Evolutionary conservation across 2,888 invertebrate genomes (phyloP).

Genomic region (Seira sanloemensis): DNA sequence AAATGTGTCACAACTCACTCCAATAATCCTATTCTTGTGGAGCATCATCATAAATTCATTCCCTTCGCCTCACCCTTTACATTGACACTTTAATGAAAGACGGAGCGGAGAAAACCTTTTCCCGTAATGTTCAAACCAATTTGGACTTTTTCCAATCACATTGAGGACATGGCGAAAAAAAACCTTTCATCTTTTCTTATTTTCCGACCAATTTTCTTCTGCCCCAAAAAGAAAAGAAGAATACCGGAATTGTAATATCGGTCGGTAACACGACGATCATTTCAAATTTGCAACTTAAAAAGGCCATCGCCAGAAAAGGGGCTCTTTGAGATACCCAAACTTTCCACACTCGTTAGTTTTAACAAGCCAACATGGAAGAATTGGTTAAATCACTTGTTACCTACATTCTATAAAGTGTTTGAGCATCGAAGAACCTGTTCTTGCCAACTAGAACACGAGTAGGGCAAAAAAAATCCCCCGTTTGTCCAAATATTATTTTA

Average conservation of each 20-base stretch:
- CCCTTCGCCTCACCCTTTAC: slow-evolving; percentile 19
- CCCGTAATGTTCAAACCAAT: slow-evolving; percentile 18
- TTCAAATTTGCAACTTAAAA: slow-evolving; percentile 23
- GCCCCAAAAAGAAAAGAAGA: background rate
- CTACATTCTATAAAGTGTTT: too few relatives aligned
- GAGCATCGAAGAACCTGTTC: too few relatives aligned
- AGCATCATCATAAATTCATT: background rate
- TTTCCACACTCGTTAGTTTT: too few relatives aligned
- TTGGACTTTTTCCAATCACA: slow-evolving; percentile 60
- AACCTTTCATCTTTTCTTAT: slow-evolving; percentile 9
- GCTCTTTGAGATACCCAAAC: too few relatives aligned
- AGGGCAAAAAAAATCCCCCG: too few relatives aligned
- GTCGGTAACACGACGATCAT: slow-evolving; percentile 27
- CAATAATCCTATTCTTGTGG: background rate
- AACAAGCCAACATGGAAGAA: too few relatives aligned
- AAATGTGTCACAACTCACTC: background rate
- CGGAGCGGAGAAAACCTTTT: background rate
- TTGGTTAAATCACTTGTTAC: too few relatives aligned
- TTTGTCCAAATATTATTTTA: too few relatives aligned
- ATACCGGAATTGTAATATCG: slow-evolving; percentile 18
- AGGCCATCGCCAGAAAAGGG: background rate
- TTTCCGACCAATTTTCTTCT: background rate
- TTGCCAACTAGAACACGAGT: too few relatives aligned
- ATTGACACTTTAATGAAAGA: background rate
- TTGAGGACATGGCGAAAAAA: slow-evolving; percentile 32